Conservation (phyloP, 2,888 invertebrate species). For the Zhuqinia jingwanae region DNA sequence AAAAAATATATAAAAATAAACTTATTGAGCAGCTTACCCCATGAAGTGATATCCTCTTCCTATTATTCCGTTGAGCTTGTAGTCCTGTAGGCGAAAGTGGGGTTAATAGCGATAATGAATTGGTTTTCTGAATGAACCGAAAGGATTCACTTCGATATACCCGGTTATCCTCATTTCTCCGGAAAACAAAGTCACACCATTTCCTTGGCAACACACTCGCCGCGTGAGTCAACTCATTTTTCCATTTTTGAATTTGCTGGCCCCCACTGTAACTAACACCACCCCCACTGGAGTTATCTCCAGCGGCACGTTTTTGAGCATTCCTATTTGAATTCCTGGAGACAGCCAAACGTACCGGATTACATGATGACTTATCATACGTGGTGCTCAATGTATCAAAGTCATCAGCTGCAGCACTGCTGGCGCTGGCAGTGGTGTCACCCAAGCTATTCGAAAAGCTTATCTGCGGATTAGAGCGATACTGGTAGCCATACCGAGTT, state of each 20-base stretch:
- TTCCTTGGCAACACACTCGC: slow-evolving; percentile 68
- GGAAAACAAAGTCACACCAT: slow-evolving; percentile 76
- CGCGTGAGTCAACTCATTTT: slow-evolving; percentile 70
- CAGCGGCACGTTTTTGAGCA: slow-evolving; percentile 13
- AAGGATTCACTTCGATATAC: slow-evolving; percentile 79
- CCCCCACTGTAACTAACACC: slow-evolving; percentile 42
- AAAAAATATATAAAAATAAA: too few relatives aligned
- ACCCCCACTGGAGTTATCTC: not conserved
- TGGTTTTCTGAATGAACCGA: slow-evolving; percentile 79
- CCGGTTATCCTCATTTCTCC: slow-evolving; percentile 76
- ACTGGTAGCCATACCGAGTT: slow-evolving; percentile 59
- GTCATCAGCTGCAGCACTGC: slow-evolving; percentile 14
- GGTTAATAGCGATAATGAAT: slow-evolving; percentile 68
- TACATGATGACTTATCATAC: slow-evolving; percentile 68
- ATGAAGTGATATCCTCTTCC: slow-evolving; percentile 65
- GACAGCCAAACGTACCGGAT: slow-evolving; percentile 64
- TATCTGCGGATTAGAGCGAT: slow-evolving; percentile 67
- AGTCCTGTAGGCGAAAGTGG: slow-evolving; percentile 65
- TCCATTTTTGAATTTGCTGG: slow-evolving; percentile 72
- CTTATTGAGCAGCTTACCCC: slow-evolving; percentile 56
- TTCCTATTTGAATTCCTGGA: slow-evolving; percentile 64
- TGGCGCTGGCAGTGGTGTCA: not conserved
- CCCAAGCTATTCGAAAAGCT: slow-evolving; percentile 56
- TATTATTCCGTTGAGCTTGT: slow-evolving; percentile 58
- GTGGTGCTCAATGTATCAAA: slow-evolving; percentile 62